Conservation (phyloP, 1,140 invertebrate genomes). For the Drosophila setifemur region DNA sequence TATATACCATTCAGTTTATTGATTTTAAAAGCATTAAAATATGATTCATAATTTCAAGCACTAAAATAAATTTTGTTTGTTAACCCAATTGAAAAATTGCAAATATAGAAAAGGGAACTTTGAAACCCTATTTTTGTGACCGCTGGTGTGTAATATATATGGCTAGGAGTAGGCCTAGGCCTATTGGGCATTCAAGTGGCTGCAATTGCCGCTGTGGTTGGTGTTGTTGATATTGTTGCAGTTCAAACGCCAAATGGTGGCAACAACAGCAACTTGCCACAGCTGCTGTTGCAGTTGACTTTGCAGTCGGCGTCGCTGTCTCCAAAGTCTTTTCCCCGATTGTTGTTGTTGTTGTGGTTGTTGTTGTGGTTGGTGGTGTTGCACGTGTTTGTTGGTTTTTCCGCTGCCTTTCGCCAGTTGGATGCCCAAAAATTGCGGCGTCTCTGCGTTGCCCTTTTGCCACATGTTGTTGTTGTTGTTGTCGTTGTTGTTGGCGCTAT, state of each 20-base stretch:
- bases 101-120: too few relatives aligned
- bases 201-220: constrained; percentile 46
- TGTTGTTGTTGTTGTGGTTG: constrained; percentile 18
- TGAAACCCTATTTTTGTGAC: not conserved
- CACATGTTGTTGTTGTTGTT: constrained; percentile 33
- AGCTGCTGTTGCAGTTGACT: not conserved
- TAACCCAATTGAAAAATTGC: too few relatives aligned
- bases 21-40: too few relatives aligned
- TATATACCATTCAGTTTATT: too few relatives aligned
- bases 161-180: constrained; percentile 16
- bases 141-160: not conserved
- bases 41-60: too few relatives aligned
- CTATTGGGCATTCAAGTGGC: constrained; percentile 74
- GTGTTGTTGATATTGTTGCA: constrained; percentile 39
- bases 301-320: constrained; percentile 19
- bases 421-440: constrained; percentile 64
- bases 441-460: constrained; percentile 57
- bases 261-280: constrained; percentile 21
- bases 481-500: constrained; percentile 34
- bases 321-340: constrained; percentile 26
- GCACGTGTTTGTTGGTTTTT: constrained; percentile 20
- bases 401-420: constrained; percentile 65
- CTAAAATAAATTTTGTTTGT: too few relatives aligned
- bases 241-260: constrained; percentile 54
- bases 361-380: constrained; percentile 24